phyloP scores from a whole-genome alignment of 2,113 vertebrate species.

The Salvator merianae region DNA sequence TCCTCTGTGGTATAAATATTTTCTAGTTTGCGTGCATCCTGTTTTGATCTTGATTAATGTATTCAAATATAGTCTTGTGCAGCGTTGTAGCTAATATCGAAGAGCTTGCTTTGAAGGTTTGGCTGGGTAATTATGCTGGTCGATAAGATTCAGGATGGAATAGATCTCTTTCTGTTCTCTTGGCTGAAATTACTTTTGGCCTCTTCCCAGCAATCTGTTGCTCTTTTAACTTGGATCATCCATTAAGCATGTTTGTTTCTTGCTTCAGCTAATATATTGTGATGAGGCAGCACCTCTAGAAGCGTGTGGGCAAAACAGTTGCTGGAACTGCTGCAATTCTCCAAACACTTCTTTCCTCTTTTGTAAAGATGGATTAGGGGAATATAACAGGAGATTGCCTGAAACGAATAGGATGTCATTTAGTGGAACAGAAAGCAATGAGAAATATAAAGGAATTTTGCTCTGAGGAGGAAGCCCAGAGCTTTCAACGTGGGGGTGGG shows the following conservation, averaged over 20 bases:
- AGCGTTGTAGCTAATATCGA: not conserved
- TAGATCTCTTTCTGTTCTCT: not conserved
- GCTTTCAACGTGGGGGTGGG: not conserved
- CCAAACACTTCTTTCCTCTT: not conserved
- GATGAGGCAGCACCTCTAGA: not conserved
- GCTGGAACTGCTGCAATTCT: not conserved
- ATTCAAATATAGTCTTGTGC: constrained; percentile 8
- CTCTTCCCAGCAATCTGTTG: not conserved
- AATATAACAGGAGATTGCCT: not conserved
- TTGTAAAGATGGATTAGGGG: not conserved
- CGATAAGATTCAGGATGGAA: not conserved
- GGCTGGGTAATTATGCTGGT: not conserved
- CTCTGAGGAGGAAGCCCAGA: not conserved
- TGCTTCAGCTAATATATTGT: not conserved
- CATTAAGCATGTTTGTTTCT: not conserved
- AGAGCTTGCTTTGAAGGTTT: constrained; percentile 13
- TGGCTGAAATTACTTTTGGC: constrained; percentile 3
- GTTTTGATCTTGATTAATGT: constrained; percentile 17
- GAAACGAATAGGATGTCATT: not conserved
- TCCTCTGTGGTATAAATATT: constrained; percentile 10
- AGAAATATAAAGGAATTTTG: not conserved
- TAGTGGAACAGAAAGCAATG: not conserved
- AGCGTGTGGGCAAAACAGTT: not conserved
- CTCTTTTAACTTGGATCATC: not conserved
- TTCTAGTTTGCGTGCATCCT: not conserved